Base-by-base conservation (phyloP, 2,888 invertebrate genomes). In the Xiphydria camelus region DNA sequence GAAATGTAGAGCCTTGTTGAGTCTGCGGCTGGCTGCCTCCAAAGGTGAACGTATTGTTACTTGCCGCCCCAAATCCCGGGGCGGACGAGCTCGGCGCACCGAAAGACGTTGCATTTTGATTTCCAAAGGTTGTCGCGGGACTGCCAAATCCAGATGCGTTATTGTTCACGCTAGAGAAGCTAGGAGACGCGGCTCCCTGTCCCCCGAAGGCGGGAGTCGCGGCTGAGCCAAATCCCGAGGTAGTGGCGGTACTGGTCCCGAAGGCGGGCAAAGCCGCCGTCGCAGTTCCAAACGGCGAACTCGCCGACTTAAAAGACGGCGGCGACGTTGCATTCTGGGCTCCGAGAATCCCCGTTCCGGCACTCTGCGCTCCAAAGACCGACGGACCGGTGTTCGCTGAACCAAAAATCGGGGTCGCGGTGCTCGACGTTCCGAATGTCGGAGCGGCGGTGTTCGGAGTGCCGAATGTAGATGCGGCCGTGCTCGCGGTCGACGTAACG, bases 21-120 rank as follows among this genome's bases (percentile, higher is more conserved):
- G 37, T 20, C 1, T 47, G 46, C 2, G 52, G 51, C 26, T 58
- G 61, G 22, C 22, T 46, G 6, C 47, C 47, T 1, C 64, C 61
- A 4, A 66, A 66, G 2, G 49, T 46, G 12, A 66, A 66, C 40
- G 21, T 48, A 48, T 37, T 49, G 9, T 29, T 29, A 18, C 29
- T 15, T 3, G 49, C 9, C 2, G 49, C 12, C 7, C 57, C 54
- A 23, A 58, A 62, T 19, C 38, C 41, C 3, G 58, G 39, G 5
- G 43, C 25, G 3, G 53, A 34, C 5, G 41, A 35, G 25, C 20
- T 47, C 14, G 48, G 14, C 9, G 43, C 15, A 5, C 51, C 45
- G 29, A 55, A 54, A 9, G 52, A 41, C 4, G 53, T 20, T 2
- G 42, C 32, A 6, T 51, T 4, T 42, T 54, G 56, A 10, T 41